Evolutionary conservation across 2,113 vertebrate species (phyloP), one percentile per base, ranked within the genome.

Genomic region (Poeciliopsis retropinna): DNA sequence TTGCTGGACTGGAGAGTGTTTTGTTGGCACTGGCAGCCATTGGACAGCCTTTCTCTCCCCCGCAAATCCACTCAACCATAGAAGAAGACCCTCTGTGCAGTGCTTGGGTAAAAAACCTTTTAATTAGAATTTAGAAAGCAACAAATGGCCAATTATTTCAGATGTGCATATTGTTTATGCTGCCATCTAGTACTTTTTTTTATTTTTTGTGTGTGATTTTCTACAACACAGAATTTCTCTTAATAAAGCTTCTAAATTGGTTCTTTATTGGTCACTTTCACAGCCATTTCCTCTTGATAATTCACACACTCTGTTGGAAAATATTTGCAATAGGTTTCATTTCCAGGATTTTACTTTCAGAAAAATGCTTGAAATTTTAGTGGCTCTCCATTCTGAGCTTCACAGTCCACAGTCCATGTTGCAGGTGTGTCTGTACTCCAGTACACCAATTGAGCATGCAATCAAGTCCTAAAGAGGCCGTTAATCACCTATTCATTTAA

Each of bases 1-100:
- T 85, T 84, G 71, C 82, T 78, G 75, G 79, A 71, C 75, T 84
- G 60, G 73, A 81, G 77, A 86, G 82, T 84, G 86, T 63, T 81
- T 84, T 73, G 10, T 11, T 91, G 89, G 88, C 89, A 69, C 67
- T 9, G 70, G 75, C 60, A 15, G 54, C n/a, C 1, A 69, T 85
- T 88, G 84, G 84, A 81, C 74, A 72, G 78, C 61, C 76, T 80
- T 77, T 61, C 41, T 73, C 76, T 37, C 78, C 76, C 69, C 79
- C 57, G 29, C 68, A 61, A 37, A 64, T 87, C 80, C 80, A 86
- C 84, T 85, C 81, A 70, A 69, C 74, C 80, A 41, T 68, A 72
- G 61, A 28, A 51, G 78, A 69, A 76, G 80, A 64, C 68, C 64
- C 72, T 83, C 78, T 75, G 81, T 85, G 71, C 82, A 7, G 70